Evolutionary conservation across 2,797 vertebrate species (phyloP), one percentile per base, ranked within the genome.

Genomic region (Florisuga fusca): DNA sequence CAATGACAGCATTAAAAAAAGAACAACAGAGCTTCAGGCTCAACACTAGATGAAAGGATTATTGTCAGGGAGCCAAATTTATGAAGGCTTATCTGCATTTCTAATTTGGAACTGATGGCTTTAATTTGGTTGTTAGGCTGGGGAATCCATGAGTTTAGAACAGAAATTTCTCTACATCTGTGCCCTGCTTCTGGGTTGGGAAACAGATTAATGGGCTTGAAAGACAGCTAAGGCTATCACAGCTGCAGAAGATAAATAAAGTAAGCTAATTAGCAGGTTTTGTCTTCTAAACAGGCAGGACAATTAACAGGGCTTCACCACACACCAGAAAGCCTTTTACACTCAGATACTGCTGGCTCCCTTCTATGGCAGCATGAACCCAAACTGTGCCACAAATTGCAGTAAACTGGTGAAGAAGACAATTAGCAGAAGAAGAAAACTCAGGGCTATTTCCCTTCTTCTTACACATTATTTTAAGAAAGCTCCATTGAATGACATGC

Each of bases 391-490:
- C 87, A 87, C 26, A 72, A 78, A 77, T 38, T 73, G 72, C 58
- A 66, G 63, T 68, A 57, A 93, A 38, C 55, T 84, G 80, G 45
- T 72, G 77, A 84, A 88, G 87, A 77, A 82, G 46, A 81, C 55
- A 79, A 94, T 86, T 82, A 95, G 73, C 46, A 79, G 69, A 54
- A 91, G 34, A 2, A 0, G 46, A 94, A 84, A 94, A 93, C 69
- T 86, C 58, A 58, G 88, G 83, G 77, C 58, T 90, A 90, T 93
- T 89, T 93, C 66, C 33, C 71, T 79, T 89, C 63, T 94, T 80
- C 53, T 41, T n/a, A 83, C 62, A 73, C 31, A 45, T 88, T 94
- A 93, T 66, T 95, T 95, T 85, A 80, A 88, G 80, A 95, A 95
- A 93, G 85, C 68, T 57, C 29, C 54, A 68, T 23, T 81, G 85